A percentile compares a stretch with the other conserved stretches of the same genome.
Conservation (phyloP, 2,888 invertebrate genomes). For the Cerceris ruficornis region DNA sequence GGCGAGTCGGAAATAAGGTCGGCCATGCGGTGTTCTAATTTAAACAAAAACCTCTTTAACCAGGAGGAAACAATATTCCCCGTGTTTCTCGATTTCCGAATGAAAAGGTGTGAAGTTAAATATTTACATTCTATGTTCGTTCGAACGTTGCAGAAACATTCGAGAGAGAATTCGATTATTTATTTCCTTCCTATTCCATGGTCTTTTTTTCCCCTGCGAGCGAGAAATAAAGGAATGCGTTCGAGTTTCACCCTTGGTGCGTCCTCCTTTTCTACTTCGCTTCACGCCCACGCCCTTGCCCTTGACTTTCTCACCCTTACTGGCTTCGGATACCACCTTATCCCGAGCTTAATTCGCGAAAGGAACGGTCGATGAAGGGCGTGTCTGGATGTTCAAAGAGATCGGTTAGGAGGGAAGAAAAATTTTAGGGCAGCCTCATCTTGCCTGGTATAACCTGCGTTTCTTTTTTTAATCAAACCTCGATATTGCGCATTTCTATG, state of each 20-base stretch:
- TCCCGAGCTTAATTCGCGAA: conserved; percentile 64
- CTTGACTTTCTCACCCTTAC: conserved; percentile 65
- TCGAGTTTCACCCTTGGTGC: conserved; percentile 38
- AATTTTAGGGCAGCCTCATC: conserved; percentile 23
- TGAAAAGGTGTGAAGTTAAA: neutral
- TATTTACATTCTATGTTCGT: neutral
- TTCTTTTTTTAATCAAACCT: conserved; percentile 41
- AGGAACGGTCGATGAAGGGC: conserved; percentile 65
- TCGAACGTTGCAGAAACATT: neutral
- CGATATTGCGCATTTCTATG: conserved; percentile 17
- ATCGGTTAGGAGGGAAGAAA: conserved; percentile 41
- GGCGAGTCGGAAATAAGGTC: neutral
- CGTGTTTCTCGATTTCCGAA: too few species aligned
- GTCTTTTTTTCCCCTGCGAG: conserved; percentile 17
- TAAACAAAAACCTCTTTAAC: too few species aligned
- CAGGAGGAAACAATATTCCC: too few species aligned
- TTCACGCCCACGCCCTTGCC: conserved; percentile 61
- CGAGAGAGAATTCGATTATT: conserved; percentile 6
- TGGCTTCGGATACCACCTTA: conserved; percentile 56
- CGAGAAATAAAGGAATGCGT: conserved; percentile 29
- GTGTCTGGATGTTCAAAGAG: conserved; percentile 57
- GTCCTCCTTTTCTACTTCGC: conserved; percentile 40
- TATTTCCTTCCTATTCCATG: conserved; percentile 16
- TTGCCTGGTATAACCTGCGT: conserved; percentile 11
- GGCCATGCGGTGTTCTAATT: neutral